A percentile compares a stretch with the other conserved stretches of the same genome.
These are phyloP conservation scores for Agrotis exclamationis DNA, from an alignment of 2,888 invertebrate genomes.

Conservation along the genomic window DNA sequence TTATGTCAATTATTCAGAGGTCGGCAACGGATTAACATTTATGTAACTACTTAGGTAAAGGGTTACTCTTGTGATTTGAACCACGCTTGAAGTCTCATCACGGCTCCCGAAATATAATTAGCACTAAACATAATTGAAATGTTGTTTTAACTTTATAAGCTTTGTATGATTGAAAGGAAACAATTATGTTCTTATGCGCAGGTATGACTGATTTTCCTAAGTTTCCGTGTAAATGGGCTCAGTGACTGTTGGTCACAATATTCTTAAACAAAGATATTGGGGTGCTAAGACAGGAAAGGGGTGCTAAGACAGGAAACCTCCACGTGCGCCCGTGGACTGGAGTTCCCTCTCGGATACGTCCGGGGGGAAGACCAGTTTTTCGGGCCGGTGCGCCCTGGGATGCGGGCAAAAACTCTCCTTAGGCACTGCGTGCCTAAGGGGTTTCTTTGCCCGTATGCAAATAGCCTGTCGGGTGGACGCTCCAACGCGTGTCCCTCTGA, in stretches of 20 bases:
- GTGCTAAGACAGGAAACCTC: no score
- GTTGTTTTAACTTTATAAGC: background rate
- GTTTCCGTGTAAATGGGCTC: background rate
- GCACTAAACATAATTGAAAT: constrained; percentile 23
- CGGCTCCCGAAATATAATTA: constrained; percentile 17
- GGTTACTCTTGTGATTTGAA: background rate
- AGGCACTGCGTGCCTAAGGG: no score
- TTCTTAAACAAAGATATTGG: background rate
- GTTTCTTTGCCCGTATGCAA: no score
- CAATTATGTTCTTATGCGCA: background rate
- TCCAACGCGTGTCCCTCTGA: no score
- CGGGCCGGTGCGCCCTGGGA: no score
- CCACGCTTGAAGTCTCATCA: background rate
- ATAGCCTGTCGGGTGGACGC: no score
- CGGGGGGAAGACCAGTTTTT: no score
- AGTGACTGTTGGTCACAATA: background rate
- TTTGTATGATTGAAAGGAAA: constrained; percentile 2
- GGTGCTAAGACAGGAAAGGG: no score
- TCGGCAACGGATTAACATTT: constrained; percentile 37
- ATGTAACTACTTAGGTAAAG: background rate
- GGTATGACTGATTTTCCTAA: background rate
- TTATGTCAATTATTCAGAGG: constrained; percentile 52
- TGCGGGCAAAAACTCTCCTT: no score
- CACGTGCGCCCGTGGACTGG: no score
- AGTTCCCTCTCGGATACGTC: no score